Percentiles rank a stretch among this genome's conserved stretches.
Conservation (phyloP, 1,140 invertebrate species). For the Cryptotermes secundus region DNA sequence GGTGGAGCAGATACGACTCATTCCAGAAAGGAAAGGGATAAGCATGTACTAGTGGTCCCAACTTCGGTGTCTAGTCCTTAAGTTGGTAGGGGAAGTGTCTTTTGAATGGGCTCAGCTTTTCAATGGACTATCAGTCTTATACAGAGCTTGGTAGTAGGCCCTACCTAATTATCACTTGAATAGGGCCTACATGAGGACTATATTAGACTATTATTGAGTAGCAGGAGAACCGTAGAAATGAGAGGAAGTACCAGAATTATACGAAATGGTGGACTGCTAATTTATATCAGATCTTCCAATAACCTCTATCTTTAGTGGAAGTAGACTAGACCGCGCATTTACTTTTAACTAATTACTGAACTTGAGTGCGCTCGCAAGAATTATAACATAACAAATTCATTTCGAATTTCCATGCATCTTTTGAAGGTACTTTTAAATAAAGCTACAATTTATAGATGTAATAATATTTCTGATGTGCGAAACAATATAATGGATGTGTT, state of each 20-base stretch:
- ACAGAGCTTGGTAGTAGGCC: not conserved
- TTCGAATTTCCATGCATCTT: too few species aligned
- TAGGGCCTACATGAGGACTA: not conserved
- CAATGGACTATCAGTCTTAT: not conserved
- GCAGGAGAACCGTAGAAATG: not conserved
- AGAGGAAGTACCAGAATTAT: not conserved
- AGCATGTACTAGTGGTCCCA: not conserved
- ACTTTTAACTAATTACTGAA: too few species aligned
- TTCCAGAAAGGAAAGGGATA: not conserved
- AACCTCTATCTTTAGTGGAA: not conserved
- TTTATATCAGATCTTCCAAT: not conserved
- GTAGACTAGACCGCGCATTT: too few species aligned
- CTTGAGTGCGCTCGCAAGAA: too few species aligned
- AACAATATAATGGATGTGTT: too few species aligned
- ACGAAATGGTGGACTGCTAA: not conserved
- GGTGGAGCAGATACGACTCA: not conserved
- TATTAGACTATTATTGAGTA: conserved; percentile 6
- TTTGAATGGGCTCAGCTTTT: not conserved
- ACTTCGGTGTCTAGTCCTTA: not conserved
- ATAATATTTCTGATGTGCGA: too few species aligned
- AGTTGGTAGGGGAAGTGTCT: not conserved
- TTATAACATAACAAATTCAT: too few species aligned
- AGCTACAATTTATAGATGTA: too few species aligned
- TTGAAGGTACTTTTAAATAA: too few species aligned
- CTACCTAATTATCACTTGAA: conserved; percentile 27